Evolutionary conservation across 1,140 invertebrate species (phyloP).

Genomic region (Zaprionus capensis): DNA sequence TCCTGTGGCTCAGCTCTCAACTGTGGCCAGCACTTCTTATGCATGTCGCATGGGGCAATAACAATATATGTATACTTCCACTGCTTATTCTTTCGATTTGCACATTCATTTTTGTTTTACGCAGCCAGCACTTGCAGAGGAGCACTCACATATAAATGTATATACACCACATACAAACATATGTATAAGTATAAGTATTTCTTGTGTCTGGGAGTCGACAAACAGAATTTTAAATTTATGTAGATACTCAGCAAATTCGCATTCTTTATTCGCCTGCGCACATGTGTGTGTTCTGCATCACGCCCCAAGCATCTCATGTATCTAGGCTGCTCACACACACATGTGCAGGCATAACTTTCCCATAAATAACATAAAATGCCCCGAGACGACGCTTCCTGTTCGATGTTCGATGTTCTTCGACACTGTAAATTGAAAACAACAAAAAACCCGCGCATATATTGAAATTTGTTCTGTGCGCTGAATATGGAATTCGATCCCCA

Average conservation of each 20-base stretch:
- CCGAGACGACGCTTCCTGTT: conserved; percentile 55
- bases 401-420: conserved; percentile 25
- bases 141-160: background rate
- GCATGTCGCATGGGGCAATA: conserved; percentile 78
- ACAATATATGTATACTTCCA: conserved; percentile 72
- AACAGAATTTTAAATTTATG: conserved; percentile 73
- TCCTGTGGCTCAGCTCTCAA: background rate
- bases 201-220: conserved; percentile 36
- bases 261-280: conserved; percentile 45
- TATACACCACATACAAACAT: too few relatives aligned
- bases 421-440: conserved; percentile 72
- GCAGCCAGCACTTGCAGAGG: conserved; percentile 40
- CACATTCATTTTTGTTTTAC: conserved; percentile 60
- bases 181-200: background rate
- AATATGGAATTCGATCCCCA: conserved; percentile 63
- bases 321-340: conserved; percentile 25
- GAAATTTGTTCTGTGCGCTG: conserved; percentile 63
- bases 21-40: conserved; percentile 62
- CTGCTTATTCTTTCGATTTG: conserved; percentile 74
- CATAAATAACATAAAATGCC: conserved; percentile 75
- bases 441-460: conserved; percentile 61
- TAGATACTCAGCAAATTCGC: conserved; percentile 31
- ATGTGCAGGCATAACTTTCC: conserved; percentile 47
- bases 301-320: conserved; percentile 3
- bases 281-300: conserved; percentile 33